These are phyloP conservation scores for Amphilophus citrinellus DNA, from an alignment of 2,113 vertebrate species.

Conservation along the genomic window DNA sequence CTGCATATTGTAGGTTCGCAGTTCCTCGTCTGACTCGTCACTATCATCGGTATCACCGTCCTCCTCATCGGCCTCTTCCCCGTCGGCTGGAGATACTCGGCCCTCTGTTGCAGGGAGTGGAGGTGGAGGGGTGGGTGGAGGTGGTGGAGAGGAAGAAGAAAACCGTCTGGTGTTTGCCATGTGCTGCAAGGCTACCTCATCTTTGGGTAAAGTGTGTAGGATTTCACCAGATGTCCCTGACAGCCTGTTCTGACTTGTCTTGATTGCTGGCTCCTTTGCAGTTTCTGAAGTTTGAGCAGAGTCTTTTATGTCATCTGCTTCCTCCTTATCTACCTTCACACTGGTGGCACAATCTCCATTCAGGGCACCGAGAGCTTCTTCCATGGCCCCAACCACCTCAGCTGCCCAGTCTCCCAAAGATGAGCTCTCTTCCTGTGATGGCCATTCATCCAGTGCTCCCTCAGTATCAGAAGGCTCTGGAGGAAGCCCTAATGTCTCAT, in stretches of 20 bases:
- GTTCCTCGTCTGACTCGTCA: conserved; percentile 92
- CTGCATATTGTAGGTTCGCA: conserved; percentile 87
- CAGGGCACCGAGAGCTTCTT: conserved; percentile 74
- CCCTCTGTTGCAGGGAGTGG: conserved; percentile 37
- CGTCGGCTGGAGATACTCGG: conserved; percentile 54
- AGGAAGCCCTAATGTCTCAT: conserved; percentile 25
- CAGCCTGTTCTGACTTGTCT: conserved; percentile 9
- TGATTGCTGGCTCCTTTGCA: background rate
- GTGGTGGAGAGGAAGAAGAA: conserved; percentile 79
- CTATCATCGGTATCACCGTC: conserved; percentile 91
- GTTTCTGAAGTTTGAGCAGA: conserved; percentile 10
- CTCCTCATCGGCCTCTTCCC: conserved; percentile 84
- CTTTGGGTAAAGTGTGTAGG: conserved; percentile 59
- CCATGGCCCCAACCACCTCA: conserved; percentile 80
- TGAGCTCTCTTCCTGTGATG: conserved; percentile 72
- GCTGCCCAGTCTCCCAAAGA: conserved; percentile 78
- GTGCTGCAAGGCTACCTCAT: conserved; percentile 71
- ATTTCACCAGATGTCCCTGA: conserved; percentile 27
- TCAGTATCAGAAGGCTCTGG: conserved; percentile 37
- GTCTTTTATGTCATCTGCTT: background rate
- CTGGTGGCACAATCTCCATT: conserved; percentile 44
- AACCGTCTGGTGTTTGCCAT: conserved; percentile 70
- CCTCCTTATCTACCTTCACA: background rate
- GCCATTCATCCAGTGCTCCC: conserved; percentile 69
- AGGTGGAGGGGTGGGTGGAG: conserved; percentile 53